A percentile compares a stretch with the other conserved stretches of the same genome.
phyloP scores from a whole-genome alignment of 2,888 invertebrate genomes.

The Lasioglossum zephyrum region DNA sequence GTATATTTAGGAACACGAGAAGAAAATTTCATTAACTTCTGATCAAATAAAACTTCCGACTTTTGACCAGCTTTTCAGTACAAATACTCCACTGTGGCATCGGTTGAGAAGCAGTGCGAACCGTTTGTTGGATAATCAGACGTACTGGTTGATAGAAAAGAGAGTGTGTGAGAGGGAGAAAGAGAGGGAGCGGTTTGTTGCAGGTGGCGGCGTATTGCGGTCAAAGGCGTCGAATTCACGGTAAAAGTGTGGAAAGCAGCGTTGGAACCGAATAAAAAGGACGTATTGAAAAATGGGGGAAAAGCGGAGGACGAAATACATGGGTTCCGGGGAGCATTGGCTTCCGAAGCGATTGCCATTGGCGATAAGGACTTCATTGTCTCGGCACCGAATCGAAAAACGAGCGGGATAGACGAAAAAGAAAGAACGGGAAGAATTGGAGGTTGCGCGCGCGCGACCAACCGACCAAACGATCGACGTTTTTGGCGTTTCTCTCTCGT shows the following conservation, averaged over 20 bases:
- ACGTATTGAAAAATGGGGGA: constrained; percentile 53
- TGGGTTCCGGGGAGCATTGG: constrained; percentile 48
- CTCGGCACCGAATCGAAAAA: constrained; percentile 70
- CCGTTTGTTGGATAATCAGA: neutral
- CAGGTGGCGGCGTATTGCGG: constrained; percentile 56
- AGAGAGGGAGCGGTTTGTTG: constrained; percentile 21
- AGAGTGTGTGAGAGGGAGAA: no score
- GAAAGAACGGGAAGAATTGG: constrained; percentile 28
- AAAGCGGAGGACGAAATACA: constrained; percentile 54
- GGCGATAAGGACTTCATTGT: constrained; percentile 72
- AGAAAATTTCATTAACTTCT: no score
- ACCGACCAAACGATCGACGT: constrained; percentile 57
- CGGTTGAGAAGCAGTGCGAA: neutral
- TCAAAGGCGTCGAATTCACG: constrained; percentile 50
- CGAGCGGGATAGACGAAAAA: constrained; percentile 41
- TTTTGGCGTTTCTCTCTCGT: constrained; percentile 39
- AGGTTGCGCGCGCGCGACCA: constrained; percentile 26
- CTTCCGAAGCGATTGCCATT: constrained; percentile 63
- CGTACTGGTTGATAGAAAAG: neutral
- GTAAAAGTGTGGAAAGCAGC: constrained; percentile 57
- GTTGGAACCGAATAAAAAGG: constrained; percentile 57
- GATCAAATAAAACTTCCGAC: no score
- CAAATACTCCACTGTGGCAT: no score
- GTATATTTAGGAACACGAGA: no score
- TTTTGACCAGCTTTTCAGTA: no score